Evolutionary conservation across 2,113 vertebrate genomes (phyloP).

Genomic region (Symphodus melops): DNA sequence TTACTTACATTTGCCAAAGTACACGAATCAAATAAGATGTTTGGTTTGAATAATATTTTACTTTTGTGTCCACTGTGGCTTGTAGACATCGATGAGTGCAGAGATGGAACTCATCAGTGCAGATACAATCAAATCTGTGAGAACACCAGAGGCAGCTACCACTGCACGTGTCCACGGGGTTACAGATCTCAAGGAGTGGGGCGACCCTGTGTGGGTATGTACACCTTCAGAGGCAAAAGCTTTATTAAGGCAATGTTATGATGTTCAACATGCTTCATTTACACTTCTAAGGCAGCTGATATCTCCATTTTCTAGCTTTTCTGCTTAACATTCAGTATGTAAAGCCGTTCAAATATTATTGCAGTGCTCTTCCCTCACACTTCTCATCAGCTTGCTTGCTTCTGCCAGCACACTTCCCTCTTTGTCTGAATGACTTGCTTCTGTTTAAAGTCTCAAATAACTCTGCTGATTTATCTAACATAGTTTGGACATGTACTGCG

Average conservation of each 20-base stretch:
- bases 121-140: constrained; percentile 96
- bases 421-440: constrained; percentile 24
- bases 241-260: not conserved
- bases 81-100: constrained; percentile 94
- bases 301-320: not conserved
- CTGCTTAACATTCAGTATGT: not conserved
- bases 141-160: constrained; percentile 93
- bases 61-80: constrained; percentile 12
- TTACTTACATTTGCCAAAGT: not conserved
- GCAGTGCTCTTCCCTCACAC: not conserved
- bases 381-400: constrained; percentile 42
- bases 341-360: too few species aligned
- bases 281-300: not conserved
- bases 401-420: constrained; percentile 30
- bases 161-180: constrained; percentile 91
- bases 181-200: constrained; percentile 90
- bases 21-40: too few species aligned
- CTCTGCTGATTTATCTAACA: constrained; percentile 7
- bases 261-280: constrained; percentile 2
- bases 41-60: too few species aligned
- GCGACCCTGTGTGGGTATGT: constrained; percentile 91
- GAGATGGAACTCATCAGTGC: constrained; percentile 92
- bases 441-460: constrained; percentile 16
- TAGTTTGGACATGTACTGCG: not conserved
- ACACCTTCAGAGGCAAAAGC: not conserved